Evolutionary conservation across 2,888 invertebrate species (phyloP), one percentile per base, ranked within the genome.

Genomic region (Pandemis heparana): DNA sequence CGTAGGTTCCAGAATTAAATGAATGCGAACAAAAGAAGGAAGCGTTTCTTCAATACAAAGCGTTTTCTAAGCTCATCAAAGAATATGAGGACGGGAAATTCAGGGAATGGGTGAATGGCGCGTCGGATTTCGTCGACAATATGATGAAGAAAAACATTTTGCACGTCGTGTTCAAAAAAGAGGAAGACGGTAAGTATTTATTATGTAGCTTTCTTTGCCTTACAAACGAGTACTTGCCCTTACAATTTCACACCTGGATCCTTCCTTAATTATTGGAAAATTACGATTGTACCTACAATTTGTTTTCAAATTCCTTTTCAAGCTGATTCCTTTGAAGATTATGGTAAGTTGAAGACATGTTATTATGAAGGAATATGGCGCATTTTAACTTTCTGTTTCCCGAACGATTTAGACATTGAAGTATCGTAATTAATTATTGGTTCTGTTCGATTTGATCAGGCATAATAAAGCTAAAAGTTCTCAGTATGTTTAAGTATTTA

Each of bases 21-120:
- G 94, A 96, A 53, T 97, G 96, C 81, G 96, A 96, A 56, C 90
- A 96, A 68, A 98, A 97, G 81, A 95, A 96, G 75, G 96, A 96
- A 87, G 97, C 97, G 0, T 97, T 98, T 81, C 91, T 96, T n/a
- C 96, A 97, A 77, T 98, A 98, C 86, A 95, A 97, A 77, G 95
- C 95, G 8, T 94, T 98, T 38, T 97, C 97, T 0, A 97, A 96
- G 80, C 92, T 96, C 53, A 96, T 98, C 92, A 97, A 96, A 81
- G 92, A 95, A 1, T 98, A 96, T 82, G 98, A 98, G 86, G 96
- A 97, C 41, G 81, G 85, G 0, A 97, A 97, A 81, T 97, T 96
- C 80, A 95, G 95, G 51, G 95, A 95, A n/a, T 98, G 97, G 96
- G 89, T 96, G 18, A 92, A 95, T 0, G 95, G 93, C 9, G 96